Evolutionary conservation across 2,113 vertebrate genomes (phyloP).

Genomic region (Lepisosteus osseus): DNA sequence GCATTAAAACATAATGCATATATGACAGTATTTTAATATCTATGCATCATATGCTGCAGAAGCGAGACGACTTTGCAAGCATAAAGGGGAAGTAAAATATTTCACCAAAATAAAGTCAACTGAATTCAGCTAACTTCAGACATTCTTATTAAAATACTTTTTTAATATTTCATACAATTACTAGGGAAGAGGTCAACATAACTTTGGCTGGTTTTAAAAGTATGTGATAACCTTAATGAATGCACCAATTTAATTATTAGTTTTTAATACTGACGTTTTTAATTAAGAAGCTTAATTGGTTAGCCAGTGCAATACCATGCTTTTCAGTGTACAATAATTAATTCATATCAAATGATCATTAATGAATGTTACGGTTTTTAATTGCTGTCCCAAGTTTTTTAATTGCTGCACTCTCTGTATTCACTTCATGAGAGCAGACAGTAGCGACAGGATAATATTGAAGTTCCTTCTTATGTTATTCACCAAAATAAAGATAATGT

Average conservation of each 20-base stretch:
- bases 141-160: too few species aligned
- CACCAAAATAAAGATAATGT: constrained; percentile 67
- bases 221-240: constrained; percentile 56
- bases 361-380: constrained; percentile 69
- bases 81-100: too few species aligned
- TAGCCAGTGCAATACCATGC: constrained; percentile 60
- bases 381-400: constrained; percentile 63
- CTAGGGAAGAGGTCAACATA: too few species aligned
- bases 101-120: too few species aligned
- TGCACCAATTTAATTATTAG: constrained; percentile 67
- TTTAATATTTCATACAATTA: too few species aligned
- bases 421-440: constrained; percentile 65
- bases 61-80: too few species aligned
- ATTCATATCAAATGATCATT: constrained; percentile 69
- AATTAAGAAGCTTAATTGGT: constrained; percentile 73
- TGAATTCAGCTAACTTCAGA: too few species aligned
- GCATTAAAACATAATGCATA: too few species aligned
- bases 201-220: too few species aligned
- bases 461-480: constrained; percentile 49
- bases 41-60: too few species aligned
- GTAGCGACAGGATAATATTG: constrained; percentile 66
- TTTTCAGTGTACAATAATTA: constrained; percentile 60
- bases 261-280: constrained; percentile 72
- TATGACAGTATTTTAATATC: too few species aligned
- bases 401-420: constrained; percentile 60